Percentiles rank a stretch among this genome's conserved stretches.
Evolutionary conservation across 2,797 vertebrate genomes (phyloP).

Genomic region (Varecia variegata): DNA sequence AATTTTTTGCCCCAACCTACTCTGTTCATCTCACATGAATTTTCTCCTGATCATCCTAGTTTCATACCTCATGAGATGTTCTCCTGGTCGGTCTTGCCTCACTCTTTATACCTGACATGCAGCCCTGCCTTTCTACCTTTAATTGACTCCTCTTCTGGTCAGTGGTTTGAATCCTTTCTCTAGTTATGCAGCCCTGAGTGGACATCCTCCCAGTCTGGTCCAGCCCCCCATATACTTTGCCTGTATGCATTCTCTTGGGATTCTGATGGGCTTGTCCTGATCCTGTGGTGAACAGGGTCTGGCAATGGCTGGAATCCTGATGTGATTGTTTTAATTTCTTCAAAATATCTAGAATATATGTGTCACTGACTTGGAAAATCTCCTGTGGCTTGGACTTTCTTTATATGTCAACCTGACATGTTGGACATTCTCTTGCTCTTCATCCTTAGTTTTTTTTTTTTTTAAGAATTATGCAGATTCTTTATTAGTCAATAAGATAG

Average conservation of each 20-base stretch:
- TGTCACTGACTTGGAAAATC: background rate
- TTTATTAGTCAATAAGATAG: background rate
- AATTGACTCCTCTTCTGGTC: background rate
- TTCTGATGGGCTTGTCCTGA: background rate
- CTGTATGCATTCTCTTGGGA: background rate
- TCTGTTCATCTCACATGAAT: background rate
- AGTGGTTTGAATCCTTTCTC: background rate
- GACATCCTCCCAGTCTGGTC: background rate
- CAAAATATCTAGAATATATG: background rate
- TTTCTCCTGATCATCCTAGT: background rate
- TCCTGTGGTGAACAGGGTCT: background rate
- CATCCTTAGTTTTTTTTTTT: background rate
- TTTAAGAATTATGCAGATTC: slow-evolving; percentile 22
- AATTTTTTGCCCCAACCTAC: background rate
- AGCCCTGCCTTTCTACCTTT: background rate
- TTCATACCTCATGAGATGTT: background rate
- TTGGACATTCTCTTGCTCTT: background rate
- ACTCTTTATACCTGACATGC: background rate
- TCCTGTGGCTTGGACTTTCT: background rate
- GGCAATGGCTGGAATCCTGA: background rate
- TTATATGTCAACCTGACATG: background rate
- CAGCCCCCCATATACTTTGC: background rate
- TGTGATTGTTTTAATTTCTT: background rate
- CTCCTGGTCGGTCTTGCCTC: background rate
- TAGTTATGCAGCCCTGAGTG: background rate